Evolutionary conservation across 2,113 vertebrate species (phyloP).

Genomic region (Harpagus bidentatus): DNA sequence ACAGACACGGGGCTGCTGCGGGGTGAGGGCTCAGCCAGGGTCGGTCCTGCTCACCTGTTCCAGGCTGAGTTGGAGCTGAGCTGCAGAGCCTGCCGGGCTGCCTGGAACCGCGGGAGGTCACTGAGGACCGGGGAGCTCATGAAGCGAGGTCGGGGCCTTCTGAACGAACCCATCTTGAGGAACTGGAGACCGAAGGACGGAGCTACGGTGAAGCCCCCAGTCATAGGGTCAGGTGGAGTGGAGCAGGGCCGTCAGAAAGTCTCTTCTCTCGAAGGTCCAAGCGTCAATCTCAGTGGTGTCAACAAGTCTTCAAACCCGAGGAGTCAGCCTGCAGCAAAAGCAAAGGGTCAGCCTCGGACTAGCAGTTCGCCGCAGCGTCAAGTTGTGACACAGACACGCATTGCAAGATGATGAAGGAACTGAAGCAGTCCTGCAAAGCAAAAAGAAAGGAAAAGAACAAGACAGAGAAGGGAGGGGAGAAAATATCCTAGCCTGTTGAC

Average conservation of each 20-base stretch:
- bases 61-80: constrained; percentile 88
- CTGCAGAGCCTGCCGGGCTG: constrained; percentile 77
- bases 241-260: background rate
- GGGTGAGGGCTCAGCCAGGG: background rate
- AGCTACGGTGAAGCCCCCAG: constrained; percentile 42
- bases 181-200: constrained; percentile 42
- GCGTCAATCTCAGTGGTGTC: rapidly evolving
- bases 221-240: constrained; percentile 64
- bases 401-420: background rate
- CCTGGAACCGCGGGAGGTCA: constrained; percentile 85
- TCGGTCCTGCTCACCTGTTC: constrained; percentile 82
- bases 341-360: background rate
- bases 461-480: background rate
- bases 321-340: background rate
- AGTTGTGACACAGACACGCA: rapidly evolving
- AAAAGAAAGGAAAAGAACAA: background rate
- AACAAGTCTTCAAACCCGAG: background rate
- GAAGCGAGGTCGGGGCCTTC: constrained; percentile 83
- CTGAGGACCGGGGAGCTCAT: constrained; percentile 96
- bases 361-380: background rate
- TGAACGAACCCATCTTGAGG: constrained; percentile 79
- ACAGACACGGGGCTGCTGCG: background rate
- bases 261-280: background rate
- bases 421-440: background rate
- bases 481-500: background rate